Percentiles rank a stretch among this genome's conserved stretches.
These are phyloP conservation scores for Ophonus ardosiacus DNA, from an alignment of 2,888 invertebrate species.

Conservation along the genomic window DNA sequence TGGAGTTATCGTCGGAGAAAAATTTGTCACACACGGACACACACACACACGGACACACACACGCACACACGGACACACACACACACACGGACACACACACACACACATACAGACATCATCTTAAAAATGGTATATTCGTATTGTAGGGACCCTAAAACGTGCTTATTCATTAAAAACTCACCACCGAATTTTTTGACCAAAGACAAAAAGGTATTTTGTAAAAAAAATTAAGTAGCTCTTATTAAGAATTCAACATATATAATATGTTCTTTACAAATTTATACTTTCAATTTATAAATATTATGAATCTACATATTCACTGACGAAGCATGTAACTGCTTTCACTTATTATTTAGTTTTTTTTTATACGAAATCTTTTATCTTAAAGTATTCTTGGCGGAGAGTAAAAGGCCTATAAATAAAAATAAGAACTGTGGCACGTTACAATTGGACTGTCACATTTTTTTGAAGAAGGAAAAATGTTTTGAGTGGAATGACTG, in stretches of 20 bases:
- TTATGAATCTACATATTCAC: too few relatives aligned
- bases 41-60: conserved; percentile 46
- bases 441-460: conserved; percentile 29
- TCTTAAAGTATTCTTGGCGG: neutral
- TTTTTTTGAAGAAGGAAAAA: conserved; percentile 21
- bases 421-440: conserved; percentile 24
- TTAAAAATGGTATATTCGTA: too few relatives aligned
- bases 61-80: neutral
- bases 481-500: conserved; percentile 26
- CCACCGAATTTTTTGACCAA: too few relatives aligned
- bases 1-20: too few relatives aligned
- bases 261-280: too few relatives aligned
- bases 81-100: neutral
- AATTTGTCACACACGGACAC: conserved; percentile 26
- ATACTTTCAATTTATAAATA: too few relatives aligned
- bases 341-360: neutral
- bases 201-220: too few relatives aligned
- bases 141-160: too few relatives aligned
- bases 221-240: too few relatives aligned
- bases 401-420: conserved; percentile 14
- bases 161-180: too few relatives aligned
- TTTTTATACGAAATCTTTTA: neutral
- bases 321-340: too few relatives aligned
- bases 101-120: neutral
- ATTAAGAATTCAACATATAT: too few relatives aligned